phyloP scores from a whole-genome alignment of 2,888 invertebrate species.

The Trichogramma dendrolimi region DNA sequence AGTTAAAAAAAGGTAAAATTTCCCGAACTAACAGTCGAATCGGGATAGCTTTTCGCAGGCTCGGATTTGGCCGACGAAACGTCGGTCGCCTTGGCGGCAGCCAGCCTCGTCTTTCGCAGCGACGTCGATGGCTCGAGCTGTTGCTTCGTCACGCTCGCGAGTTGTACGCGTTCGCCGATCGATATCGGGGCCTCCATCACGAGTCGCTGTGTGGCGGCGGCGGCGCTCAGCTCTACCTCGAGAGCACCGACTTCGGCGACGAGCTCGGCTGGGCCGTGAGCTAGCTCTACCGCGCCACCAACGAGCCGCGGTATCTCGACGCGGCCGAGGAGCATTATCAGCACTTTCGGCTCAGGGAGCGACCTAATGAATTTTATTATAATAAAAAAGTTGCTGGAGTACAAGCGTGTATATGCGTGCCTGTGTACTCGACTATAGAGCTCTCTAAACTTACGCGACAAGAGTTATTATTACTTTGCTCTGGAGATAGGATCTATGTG shows the following conservation, averaged over 20 bases:
- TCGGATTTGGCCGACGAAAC: conserved; percentile 62
- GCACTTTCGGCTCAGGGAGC: conserved; percentile 53
- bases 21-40: neutral
- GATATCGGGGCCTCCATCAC: conserved; percentile 54
- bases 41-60: conserved; percentile 42
- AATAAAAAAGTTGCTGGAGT: conserved; percentile 58
- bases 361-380: conserved; percentile 56
- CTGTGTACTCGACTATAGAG: conserved; percentile 1
- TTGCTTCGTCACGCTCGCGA: conserved; percentile 54
- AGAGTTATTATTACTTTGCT: no score
- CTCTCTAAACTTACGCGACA: neutral
- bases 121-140: conserved; percentile 51
- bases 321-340: conserved; percentile 55
- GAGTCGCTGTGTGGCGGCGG: conserved; percentile 50
- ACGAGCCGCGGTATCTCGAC: conserved; percentile 51
- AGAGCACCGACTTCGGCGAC: conserved; percentile 57
- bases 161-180: conserved; percentile 55
- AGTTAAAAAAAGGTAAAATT: no score
- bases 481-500: no score
- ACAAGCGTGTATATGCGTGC: conserved; percentile 43
- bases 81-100: conserved; percentile 59
- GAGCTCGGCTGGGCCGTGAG: conserved; percentile 59
- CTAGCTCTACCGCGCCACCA: conserved; percentile 58
- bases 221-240: conserved; percentile 54
- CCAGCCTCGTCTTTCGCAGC: conserved; percentile 54